Conservation (phyloP, 2,888 invertebrate species). For the Campaea margaritaria region DNA sequence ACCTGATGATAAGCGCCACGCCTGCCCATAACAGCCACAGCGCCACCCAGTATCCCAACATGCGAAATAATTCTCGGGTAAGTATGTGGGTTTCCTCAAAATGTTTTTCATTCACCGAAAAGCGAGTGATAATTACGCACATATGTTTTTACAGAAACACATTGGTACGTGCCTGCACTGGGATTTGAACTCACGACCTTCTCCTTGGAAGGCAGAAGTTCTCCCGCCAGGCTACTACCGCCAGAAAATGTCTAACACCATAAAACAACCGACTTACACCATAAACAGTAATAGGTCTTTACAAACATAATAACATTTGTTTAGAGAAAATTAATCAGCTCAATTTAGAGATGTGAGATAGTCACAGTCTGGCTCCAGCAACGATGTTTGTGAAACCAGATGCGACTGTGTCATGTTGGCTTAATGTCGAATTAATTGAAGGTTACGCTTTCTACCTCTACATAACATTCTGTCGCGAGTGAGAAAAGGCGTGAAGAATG, state of each 20-base stretch:
- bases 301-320: constrained; percentile 33
- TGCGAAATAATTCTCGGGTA: too few species aligned
- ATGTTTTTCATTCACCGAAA: too few species aligned
- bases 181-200: too few species aligned
- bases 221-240: too few species aligned
- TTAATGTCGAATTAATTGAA: constrained; percentile 64
- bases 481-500: constrained; percentile 3
- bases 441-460: constrained; percentile 64
- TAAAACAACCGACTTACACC: not conserved
- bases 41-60: too few species aligned
- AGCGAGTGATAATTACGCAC: too few species aligned
- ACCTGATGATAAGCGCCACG: too few species aligned
- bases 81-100: too few species aligned
- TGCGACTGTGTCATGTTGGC: constrained; percentile 48
- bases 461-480: constrained; percentile 23
- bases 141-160: too few species aligned
- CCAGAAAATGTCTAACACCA: not conserved
- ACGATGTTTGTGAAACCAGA: constrained; percentile 31
- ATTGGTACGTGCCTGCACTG: too few species aligned
- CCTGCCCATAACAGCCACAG: too few species aligned
- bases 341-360: constrained; percentile 47
- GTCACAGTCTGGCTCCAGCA: constrained; percentile 45
- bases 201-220: too few species aligned
- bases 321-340: constrained; percentile 51
- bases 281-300: not conserved